These are phyloP conservation scores for Pandemis heparana DNA, from an alignment of 2,888 invertebrate genomes.

Conservation along the genomic window DNA sequence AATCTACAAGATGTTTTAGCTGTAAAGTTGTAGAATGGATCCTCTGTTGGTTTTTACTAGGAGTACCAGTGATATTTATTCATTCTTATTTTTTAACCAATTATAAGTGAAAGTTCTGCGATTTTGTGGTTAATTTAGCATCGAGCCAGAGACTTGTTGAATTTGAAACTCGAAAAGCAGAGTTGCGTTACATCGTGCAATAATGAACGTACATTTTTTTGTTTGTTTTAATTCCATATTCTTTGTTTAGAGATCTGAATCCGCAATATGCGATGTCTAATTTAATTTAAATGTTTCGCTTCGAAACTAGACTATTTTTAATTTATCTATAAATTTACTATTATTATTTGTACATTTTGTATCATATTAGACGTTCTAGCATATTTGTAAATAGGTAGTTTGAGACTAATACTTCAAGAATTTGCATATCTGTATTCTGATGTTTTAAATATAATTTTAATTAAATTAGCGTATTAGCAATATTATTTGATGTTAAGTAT, in stretches of 20 bases:
- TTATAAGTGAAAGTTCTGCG: not conserved
- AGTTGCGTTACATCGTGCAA: conserved; percentile 60
- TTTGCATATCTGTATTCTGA: conserved; percentile 75
- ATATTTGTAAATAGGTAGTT: conserved; percentile 75
- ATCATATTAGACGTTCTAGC: conserved; percentile 68
- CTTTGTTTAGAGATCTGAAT: conserved; percentile 58
- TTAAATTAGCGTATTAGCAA: conserved; percentile 67
- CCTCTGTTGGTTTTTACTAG: not conserved
- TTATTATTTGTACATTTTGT: conserved; percentile 74
- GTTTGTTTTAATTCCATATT: conserved; percentile 34
- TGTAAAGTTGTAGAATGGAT: not conserved
- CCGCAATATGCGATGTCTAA: conserved; percentile 54
- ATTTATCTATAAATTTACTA: conserved; percentile 48
- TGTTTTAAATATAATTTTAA: conserved; percentile 63
- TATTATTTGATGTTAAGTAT: conserved; percentile 74
- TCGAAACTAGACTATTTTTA: conserved; percentile 38
- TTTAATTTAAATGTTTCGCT: conserved; percentile 47
- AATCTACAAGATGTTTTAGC: not conserved
- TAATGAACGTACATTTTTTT: conserved; percentile 54
- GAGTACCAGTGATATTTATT: conserved; percentile 6
- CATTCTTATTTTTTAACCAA: not conserved
- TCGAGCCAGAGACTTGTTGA: not conserved
- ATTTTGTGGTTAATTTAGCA: not conserved
- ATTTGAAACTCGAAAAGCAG: not conserved
- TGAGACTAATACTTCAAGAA: conserved; percentile 69